Evolutionary conservation across 2,797 vertebrate species (phyloP).

Genomic region (Trichosurus vulpecula): DNA sequence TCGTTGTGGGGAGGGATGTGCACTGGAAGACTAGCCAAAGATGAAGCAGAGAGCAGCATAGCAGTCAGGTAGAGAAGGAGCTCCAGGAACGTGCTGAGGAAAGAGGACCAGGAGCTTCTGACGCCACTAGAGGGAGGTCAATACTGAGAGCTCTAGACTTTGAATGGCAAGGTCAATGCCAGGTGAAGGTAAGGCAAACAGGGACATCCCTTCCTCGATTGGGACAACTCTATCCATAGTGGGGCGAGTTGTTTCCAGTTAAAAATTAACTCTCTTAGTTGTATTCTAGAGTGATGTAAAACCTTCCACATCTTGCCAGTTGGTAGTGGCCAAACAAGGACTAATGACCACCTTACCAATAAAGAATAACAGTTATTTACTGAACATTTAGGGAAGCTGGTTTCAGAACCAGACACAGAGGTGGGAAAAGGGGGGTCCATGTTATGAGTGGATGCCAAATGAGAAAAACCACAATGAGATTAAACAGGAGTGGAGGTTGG

Average conservation of each 20-base stretch:
- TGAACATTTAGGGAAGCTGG: neutral
- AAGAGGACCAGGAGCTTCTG: neutral
- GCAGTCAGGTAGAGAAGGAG: neutral
- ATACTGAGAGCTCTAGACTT: neutral
- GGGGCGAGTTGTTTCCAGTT: neutral
- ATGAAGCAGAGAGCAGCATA: neutral
- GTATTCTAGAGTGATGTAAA: neutral
- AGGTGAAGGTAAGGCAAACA: neutral
- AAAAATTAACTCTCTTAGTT: neutral
- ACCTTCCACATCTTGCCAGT: neutral
- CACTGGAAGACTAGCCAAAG: neutral
- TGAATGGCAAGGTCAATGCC: neutral
- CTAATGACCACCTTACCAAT: neutral
- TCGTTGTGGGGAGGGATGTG: neutral
- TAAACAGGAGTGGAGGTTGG: neutral
- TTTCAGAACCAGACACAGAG: neutral
- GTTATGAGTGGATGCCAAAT: neutral
- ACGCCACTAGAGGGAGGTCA: neutral
- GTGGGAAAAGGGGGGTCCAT: neutral
- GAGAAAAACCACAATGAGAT: neutral
- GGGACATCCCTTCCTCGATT: neutral
- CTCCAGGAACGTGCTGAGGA: neutral
- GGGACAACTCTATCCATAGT: neutral
- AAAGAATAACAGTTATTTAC: neutral
- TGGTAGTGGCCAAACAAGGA: neutral